phyloP scores from a whole-genome alignment of 1,140 invertebrate species.

The Lysiphlebus fabarum region DNA sequence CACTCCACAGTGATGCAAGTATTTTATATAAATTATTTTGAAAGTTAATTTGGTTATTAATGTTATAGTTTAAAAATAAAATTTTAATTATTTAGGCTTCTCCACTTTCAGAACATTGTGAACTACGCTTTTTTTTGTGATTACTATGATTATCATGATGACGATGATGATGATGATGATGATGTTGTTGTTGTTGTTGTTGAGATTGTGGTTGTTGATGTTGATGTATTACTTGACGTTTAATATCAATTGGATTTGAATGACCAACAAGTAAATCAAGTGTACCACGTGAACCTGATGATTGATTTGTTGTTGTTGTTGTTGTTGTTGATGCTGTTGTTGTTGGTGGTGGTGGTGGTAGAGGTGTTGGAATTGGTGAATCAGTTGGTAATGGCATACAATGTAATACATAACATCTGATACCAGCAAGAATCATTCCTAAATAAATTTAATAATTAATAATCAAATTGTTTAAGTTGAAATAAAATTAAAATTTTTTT shows the following conservation, averaged over 20 bases:
- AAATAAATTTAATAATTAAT: too few species aligned
- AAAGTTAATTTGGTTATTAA: too few species aligned
- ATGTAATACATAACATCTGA: slow-evolving; percentile 49
- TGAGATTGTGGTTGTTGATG: slow-evolving; percentile 15
- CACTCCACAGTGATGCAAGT: not conserved
- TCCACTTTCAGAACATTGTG: slow-evolving; percentile 45
- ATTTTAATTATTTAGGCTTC: slow-evolving; percentile 38
- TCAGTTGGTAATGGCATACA: slow-evolving; percentile 44
- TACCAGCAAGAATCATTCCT: slow-evolving; percentile 45
- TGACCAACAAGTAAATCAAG: slow-evolving; percentile 45
- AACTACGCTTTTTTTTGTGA: slow-evolving; percentile 49
- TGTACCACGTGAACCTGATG: slow-evolving; percentile 37
- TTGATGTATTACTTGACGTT: slow-evolving; percentile 37
- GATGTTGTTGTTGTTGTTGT: slow-evolving; percentile 16
- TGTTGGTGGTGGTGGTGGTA: slow-evolving; percentile 32
- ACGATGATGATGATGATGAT: slow-evolving; percentile 41
- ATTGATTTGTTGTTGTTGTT: slow-evolving; percentile 30
- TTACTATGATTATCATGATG: slow-evolving; percentile 47
- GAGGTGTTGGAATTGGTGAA: slow-evolving; percentile 42
- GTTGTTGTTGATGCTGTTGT: slow-evolving; percentile 42
- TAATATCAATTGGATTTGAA: slow-evolving; percentile 45
- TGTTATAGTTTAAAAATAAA: too few species aligned
- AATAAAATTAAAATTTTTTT: too few species aligned
- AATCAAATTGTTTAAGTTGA: too few species aligned
- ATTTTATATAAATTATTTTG: too few species aligned